These are phyloP conservation scores for Gadopsis bispinosus DNA, from an alignment of 2,797 vertebrate species.

Conservation along the genomic window DNA sequence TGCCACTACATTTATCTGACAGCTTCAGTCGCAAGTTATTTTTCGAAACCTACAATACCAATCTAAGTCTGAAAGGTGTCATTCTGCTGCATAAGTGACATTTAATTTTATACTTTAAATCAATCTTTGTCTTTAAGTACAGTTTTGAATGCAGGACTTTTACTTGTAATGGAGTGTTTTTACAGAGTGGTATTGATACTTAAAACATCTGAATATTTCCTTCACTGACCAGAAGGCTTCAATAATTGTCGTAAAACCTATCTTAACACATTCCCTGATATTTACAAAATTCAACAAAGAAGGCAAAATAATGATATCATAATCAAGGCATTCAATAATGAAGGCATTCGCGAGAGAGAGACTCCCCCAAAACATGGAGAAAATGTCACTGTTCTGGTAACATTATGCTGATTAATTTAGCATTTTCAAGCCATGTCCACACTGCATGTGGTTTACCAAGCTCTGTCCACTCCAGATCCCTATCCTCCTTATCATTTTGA, in stretches of 20 bases:
- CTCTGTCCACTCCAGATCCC: background rate
- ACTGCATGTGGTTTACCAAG: background rate
- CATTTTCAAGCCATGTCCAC: background rate
- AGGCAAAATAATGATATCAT: background rate
- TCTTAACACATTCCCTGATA: background rate
- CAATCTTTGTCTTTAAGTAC: too few relatives aligned
- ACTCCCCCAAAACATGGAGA: background rate
- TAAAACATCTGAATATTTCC: background rate
- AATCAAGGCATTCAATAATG: too few relatives aligned
- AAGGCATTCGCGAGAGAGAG: background rate
- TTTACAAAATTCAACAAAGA: background rate
- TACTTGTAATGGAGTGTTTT: background rate
- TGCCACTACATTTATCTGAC: background rate
- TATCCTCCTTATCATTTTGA: constrained; percentile 1
- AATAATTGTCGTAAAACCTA: background rate
- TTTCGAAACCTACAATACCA: background rate
- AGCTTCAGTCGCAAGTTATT: background rate
- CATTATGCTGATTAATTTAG: background rate
- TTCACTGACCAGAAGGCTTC: background rate
- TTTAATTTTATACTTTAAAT: background rate
- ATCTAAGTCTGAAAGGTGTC: background rate
- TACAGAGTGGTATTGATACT: background rate
- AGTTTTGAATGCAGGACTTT: background rate
- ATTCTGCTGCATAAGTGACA: background rate
- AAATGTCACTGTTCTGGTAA: background rate